Base-by-base conservation (phyloP, 2,797 vertebrate genomes). In the Ctenopoma kingsleyae region DNA sequence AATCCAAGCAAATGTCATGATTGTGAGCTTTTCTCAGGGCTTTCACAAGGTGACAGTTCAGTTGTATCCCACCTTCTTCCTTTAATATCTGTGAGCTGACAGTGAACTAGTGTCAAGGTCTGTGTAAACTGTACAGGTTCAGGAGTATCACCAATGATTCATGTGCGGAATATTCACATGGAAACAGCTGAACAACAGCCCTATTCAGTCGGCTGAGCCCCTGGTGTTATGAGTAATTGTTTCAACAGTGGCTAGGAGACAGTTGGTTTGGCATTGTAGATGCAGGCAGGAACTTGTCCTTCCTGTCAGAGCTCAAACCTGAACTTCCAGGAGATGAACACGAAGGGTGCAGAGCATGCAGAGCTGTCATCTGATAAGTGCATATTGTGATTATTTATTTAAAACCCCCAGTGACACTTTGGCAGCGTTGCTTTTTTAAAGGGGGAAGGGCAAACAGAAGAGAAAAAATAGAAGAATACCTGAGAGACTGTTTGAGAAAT, bases 311-410 rank as follows among this genome's bases (percentile, higher is more conserved):
- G 76, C 70, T 80, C 75, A 81, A 88, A 87, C 76, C 73, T 81
- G 76, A 89, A 88, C 77, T 82, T 91, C 80, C 80, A 75, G 69
- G 50, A 77, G 67, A 64, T 25, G 61, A 35, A 50, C 30, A 63
- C 16, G 52, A 44, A 47, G 74, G 62, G 60, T 70, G 73, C 54
- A 49, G 67, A 35, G 69, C 76, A 76, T 36, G 57, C 59, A 71
- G 78, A 62, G 71, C 81, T 76, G 83, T 81, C 86, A 87, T 74
- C 70, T 69, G 82, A 88, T 90, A 87, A 89, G 87, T 71, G 78
- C 79, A 72, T 63, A 67, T 76, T 64, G 70, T 82, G 74, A 91
- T 92, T 82, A 91, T 93, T 93, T 92, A 92, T 92, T 92, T 83
- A 90, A 87, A 88, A 79, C 38, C 70, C 66, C 48, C 41, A 13